Conservation (phyloP, 2,113 vertebrate genomes). For the Pantherophis guttatus region DNA sequence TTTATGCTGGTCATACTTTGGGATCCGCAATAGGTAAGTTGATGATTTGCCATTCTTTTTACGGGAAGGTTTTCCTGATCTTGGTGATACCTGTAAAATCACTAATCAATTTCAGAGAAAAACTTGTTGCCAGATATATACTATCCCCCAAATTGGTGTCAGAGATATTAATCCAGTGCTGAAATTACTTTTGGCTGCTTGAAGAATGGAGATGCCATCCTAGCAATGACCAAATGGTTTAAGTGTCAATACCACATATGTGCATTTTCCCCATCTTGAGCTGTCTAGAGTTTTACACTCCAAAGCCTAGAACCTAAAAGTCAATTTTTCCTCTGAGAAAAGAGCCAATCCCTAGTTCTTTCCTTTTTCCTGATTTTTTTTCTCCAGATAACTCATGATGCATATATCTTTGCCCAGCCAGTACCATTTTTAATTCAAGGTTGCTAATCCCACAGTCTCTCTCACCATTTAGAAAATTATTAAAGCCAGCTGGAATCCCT, state of each 20-base stretch:
- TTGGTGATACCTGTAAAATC: background rate
- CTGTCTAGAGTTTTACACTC: too few relatives aligned
- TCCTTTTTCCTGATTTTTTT: background rate
- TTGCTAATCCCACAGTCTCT: too few relatives aligned
- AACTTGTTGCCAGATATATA: too few relatives aligned
- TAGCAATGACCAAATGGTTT: background rate
- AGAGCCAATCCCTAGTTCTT: background rate
- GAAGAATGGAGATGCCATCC: background rate
- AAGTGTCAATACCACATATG: background rate
- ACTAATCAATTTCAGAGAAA: too few relatives aligned
- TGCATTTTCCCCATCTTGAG: background rate
- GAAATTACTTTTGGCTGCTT: background rate
- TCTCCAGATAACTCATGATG: too few relatives aligned
- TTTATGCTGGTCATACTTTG: background rate
- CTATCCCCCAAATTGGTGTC: background rate
- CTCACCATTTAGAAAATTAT: too few relatives aligned
- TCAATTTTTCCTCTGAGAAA: background rate
- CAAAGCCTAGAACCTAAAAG: background rate
- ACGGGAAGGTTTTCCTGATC: background rate
- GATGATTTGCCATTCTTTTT: background rate
- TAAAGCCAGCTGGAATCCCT: too few relatives aligned
- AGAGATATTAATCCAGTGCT: background rate
- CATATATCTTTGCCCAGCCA: too few relatives aligned
- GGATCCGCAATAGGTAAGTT: background rate
- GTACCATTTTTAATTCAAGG: too few relatives aligned